These are phyloP conservation scores for Laticauda laticaudata DNA, from an alignment of 2,113 vertebrate genomes.

Conservation along the genomic window DNA sequence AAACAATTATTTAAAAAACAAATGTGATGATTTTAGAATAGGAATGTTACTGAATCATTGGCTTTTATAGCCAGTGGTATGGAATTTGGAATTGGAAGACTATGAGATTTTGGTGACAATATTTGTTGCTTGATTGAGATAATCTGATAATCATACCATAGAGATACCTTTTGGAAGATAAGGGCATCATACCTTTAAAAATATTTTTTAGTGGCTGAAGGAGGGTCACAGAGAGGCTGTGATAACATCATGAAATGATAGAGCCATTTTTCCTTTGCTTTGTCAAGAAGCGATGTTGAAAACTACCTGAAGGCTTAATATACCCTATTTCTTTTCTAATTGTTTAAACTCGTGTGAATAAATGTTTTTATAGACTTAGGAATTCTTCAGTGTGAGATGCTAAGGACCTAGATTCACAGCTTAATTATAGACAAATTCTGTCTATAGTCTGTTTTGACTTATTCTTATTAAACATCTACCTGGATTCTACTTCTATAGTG, in stretches of 20 bases:
- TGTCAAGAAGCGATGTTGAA: background rate
- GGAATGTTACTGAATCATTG: background rate
- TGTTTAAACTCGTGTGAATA: background rate
- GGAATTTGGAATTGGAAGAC: background rate
- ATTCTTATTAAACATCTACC: background rate
- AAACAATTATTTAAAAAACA: background rate
- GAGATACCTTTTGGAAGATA: background rate
- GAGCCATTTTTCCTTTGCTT: background rate
- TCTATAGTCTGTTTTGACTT: background rate
- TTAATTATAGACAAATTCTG: background rate
- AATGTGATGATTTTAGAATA: no score
- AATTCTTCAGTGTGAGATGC: background rate
- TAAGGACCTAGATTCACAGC: background rate
- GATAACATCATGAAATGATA: background rate
- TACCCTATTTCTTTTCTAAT: background rate
- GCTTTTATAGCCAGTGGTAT: background rate
- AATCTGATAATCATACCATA: background rate
- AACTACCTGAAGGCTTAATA: background rate
- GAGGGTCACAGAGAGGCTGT: background rate
- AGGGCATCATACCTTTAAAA: background rate
- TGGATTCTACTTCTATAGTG: background rate
- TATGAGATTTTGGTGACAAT: no score
- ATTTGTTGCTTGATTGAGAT: background rate
- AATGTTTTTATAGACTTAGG: background rate
- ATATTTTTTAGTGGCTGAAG: background rate